These are phyloP conservation scores for Lasioglossum vierecki DNA, from an alignment of 2,888 invertebrate species.

Conservation along the genomic window DNA sequence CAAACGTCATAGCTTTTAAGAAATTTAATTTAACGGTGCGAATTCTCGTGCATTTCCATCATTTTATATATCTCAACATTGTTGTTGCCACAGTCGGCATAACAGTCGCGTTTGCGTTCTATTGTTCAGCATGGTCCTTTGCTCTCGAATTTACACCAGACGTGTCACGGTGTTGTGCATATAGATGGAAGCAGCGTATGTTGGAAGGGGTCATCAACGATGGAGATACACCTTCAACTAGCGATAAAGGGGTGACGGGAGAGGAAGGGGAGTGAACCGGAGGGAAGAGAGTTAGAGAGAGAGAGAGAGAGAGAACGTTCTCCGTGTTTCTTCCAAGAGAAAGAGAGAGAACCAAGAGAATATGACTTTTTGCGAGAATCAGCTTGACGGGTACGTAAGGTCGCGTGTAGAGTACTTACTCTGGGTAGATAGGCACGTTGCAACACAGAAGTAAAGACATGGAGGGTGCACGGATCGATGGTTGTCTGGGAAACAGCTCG, in stretches of 20 bases:
- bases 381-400: conserved; percentile 42
- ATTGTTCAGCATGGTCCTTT: conserved; percentile 16
- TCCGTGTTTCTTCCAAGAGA: neutral
- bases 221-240: conserved; percentile 40
- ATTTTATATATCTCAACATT: no score
- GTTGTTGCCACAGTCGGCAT: no score
- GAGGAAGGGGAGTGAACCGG: no score
- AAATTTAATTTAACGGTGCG: no score
- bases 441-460: conserved; percentile 63
- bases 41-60: no score
- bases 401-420: conserved; percentile 48
- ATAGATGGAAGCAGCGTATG: conserved; percentile 51
- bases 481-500: conserved; percentile 62
- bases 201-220: conserved; percentile 30
- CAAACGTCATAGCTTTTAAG: no score
- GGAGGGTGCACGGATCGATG: conserved; percentile 77
- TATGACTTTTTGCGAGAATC: conserved; percentile 18
- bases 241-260: neutral
- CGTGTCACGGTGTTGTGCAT: conserved; percentile 15
- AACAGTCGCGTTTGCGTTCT: no score
- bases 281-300: neutral
- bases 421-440: conserved; percentile 54
- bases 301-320: neutral
- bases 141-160: conserved; percentile 33
- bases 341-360: neutral